Evolutionary conservation across 2,113 vertebrate genomes (phyloP).

Genomic region (Ochotona curzoniae): DNA sequence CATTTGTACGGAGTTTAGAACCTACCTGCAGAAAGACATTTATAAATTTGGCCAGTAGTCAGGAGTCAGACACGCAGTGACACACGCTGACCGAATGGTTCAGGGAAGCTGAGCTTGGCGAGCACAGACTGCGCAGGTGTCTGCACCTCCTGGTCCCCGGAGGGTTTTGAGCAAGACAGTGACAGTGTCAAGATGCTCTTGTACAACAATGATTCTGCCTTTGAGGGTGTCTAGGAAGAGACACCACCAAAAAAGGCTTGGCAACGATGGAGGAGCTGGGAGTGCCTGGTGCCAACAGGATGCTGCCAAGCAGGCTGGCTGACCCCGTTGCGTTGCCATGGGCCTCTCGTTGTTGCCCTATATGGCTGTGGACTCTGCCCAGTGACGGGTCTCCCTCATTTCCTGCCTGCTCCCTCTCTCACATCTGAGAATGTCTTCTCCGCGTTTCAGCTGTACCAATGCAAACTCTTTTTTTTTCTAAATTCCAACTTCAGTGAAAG

Average conservation of each 20-base stretch:
- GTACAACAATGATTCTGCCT: neutral
- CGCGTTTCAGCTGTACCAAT: neutral
- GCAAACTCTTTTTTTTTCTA: neutral
- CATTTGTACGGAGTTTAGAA: neutral
- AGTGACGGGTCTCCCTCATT: accelerated
- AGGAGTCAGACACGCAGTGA: neutral
- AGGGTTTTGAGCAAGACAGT: neutral
- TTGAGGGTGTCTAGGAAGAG: neutral
- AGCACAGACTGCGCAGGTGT: neutral
- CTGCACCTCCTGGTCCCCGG: too few relatives aligned
- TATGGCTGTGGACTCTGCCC: neutral
- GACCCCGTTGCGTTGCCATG: neutral
- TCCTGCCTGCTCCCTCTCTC: neutral
- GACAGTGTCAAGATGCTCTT: neutral
- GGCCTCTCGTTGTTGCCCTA: neutral
- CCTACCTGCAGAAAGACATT: neutral
- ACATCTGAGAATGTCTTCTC: neutral
- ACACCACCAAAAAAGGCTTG: conserved; percentile 43
- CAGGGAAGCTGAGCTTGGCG: neutral
- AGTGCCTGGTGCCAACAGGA: neutral
- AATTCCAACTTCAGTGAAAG: neutral
- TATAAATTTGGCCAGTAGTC: neutral
- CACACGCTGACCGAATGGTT: neutral
- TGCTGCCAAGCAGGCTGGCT: conserved; percentile 29
- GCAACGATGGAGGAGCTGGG: neutral